Evolutionary conservation across 2,888 invertebrate species (phyloP).

Genomic region (Ferdinandea cuprea): DNA sequence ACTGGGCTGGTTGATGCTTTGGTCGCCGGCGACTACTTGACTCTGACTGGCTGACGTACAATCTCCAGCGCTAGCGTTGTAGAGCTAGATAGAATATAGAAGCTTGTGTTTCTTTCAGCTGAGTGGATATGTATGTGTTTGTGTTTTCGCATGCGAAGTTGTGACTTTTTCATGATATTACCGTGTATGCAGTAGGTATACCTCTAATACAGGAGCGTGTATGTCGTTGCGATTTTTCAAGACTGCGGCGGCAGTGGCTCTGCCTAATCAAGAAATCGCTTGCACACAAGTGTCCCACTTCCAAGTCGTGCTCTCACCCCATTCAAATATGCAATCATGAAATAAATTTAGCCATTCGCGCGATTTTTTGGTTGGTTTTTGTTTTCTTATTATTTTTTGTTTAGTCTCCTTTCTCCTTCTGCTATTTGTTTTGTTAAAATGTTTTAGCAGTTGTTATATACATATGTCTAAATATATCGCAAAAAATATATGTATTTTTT

Average conservation of each 20-base stretch:
- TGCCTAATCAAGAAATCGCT: conserved; percentile 66
- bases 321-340: conserved; percentile 76
- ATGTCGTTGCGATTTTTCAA: conserved; percentile 38
- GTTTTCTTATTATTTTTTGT: conserved; percentile 34
- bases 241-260: conserved; percentile 27
- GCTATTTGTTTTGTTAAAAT: conserved; percentile 56
- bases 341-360: conserved; percentile 66
- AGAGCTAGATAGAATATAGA: too few species aligned
- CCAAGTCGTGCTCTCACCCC: conserved; percentile 78
- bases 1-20: conserved; percentile 14
- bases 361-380: conserved; percentile 26
- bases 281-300: conserved; percentile 83
- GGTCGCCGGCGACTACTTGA: conserved; percentile 5
- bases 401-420: conserved; percentile 16
- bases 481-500: not conserved
- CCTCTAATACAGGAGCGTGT: too few species aligned
- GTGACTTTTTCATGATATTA: conserved; percentile 41
- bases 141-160: conserved; percentile 59
- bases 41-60: conserved; percentile 15
- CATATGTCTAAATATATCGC: not conserved
- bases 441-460: conserved; percentile 34
- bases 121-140: conserved; percentile 12
- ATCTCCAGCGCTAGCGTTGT: not conserved
- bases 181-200: conserved; percentile 40
- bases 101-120: not conserved